Base-by-base conservation (phyloP, 1,140 invertebrate genomes). In the Amyelois transitella region DNA sequence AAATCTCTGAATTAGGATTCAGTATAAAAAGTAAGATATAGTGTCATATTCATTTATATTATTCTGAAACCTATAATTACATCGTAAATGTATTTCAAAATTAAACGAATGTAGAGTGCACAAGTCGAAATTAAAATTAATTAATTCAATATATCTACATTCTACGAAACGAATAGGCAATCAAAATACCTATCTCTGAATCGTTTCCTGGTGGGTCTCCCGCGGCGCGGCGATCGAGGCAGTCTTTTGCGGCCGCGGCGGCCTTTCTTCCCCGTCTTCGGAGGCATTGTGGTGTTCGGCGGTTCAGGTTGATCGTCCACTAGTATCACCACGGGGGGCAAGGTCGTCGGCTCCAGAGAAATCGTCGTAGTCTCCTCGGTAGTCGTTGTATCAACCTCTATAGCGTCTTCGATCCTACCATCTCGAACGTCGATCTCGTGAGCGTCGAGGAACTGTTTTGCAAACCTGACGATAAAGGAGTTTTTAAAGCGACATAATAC, bases 371-470 rank as follows among this genome's bases (percentile, higher is more conserved):
- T 52, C 22, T 56, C 49, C 43, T 73, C 72, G 1, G 65, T 76
- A 0, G 77, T 86, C n/a, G 77, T 76, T 7, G 58, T 66, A 52
- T 81, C 81, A 3, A 69, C 51, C 53, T 86, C 81, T 3, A 77
- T 58, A 17, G 72, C 57, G 6, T 78, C 72, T 21, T 98, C 73
- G 94, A 89, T 65, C 93, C 94, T 65, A 93, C 91, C 49, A 92
- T 94, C 88, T 94, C 94, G 28, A 88, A 91, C 67, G 77, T 96
- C 94, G 48, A 96, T 90, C 82, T 96, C 93, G 56, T 95, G 90
- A 21, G 94, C 92, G 80, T 97, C 95, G 65, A 96, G 88, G 85
- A 97, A 96, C 78, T 93, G 93, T 58, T 94, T 91, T 19, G 95
- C 92, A 75, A 95, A 94, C 72, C 91, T 91, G 49, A 19, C 68